phyloP scores from a whole-genome alignment of 2,113 vertebrate genomes.

The Petromus typicus region DNA sequence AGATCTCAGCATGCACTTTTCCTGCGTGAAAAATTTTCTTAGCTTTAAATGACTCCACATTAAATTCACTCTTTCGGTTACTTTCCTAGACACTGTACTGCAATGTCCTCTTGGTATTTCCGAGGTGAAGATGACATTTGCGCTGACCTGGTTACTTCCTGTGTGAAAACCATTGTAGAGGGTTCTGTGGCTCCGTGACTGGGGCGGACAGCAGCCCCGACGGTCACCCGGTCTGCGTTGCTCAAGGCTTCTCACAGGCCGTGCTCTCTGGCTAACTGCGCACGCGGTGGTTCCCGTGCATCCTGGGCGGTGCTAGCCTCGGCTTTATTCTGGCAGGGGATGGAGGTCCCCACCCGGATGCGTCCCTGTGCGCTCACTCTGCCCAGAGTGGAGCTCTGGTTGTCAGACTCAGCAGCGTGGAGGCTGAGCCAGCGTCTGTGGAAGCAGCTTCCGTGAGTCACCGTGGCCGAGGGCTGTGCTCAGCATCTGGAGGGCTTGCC shows the following conservation, averaged over 20 bases:
- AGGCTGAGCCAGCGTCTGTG: not conserved
- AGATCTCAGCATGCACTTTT: constrained; percentile 6
- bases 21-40: constrained; percentile 33
- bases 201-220: constrained; percentile 48
- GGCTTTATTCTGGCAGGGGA: not conserved
- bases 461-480: not conserved
- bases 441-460: not conserved
- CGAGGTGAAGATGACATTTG: constrained; percentile 55
- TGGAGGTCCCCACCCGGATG: not conserved
- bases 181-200: constrained; percentile 66
- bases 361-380: not conserved
- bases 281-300: not conserved
- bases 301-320: no score
- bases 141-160: constrained; percentile 17
- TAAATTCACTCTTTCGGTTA: constrained; percentile 55
- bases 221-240: constrained; percentile 48
- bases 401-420: not conserved
- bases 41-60: constrained; percentile 48
- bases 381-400: not conserved
- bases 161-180: constrained; percentile 54
- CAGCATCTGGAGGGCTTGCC: not conserved
- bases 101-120: constrained; percentile 52
- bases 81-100: not conserved
- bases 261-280: not conserved
- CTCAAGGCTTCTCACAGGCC: not conserved